These are phyloP conservation scores for Corydoras sp. DNA, from an alignment of 2,113 vertebrate genomes.

Conservation along the genomic window DNA sequence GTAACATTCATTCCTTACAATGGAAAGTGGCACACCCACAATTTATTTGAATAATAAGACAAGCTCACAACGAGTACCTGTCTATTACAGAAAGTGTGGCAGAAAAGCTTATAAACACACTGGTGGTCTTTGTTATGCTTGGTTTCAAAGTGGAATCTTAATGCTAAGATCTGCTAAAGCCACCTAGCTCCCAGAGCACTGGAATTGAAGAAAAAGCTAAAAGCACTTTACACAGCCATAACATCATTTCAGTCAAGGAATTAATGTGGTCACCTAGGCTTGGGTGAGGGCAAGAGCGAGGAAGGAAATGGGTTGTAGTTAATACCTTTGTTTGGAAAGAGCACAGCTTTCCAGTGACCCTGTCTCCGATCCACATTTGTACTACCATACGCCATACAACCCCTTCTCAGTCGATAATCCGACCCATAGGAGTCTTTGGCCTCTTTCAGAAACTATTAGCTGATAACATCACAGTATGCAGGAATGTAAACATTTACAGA, in stretches of 20 bases:
- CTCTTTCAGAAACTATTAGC: slow-evolving; percentile 68
- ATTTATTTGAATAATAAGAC: not conserved
- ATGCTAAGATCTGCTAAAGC: not conserved
- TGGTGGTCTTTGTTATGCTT: slow-evolving; percentile 1
- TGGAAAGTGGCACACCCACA: not conserved
- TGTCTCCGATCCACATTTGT: slow-evolving; percentile 39
- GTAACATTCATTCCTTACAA: not conserved
- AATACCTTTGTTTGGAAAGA: slow-evolving; percentile 66
- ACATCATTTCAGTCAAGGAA: slow-evolving; percentile 11
- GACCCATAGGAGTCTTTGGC: slow-evolving; percentile 58
- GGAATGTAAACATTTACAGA: slow-evolving; percentile 78
- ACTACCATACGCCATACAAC: slow-evolving; percentile 23
- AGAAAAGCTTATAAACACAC: not conserved
- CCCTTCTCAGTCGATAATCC: slow-evolving; percentile 46
- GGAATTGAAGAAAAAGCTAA: slow-evolving; percentile 15
- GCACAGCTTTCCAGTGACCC: slow-evolving; percentile 56
- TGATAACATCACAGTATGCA: slow-evolving; percentile 65
- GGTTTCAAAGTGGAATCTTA: not conserved
- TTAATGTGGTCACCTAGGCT: slow-evolving; percentile 47
- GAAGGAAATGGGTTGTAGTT: slow-evolving; percentile 59
- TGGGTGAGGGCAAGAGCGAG: slow-evolving; percentile 50
- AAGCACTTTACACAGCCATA: slow-evolving; percentile 2
- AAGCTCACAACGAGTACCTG: not conserved
- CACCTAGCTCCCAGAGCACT: slow-evolving; percentile 7
- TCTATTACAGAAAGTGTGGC: not conserved